Percentiles rank a stretch among this genome's conserved stretches.
Conservation (phyloP, 2,888 invertebrate genomes). For the Ophion slaviceki region DNA sequence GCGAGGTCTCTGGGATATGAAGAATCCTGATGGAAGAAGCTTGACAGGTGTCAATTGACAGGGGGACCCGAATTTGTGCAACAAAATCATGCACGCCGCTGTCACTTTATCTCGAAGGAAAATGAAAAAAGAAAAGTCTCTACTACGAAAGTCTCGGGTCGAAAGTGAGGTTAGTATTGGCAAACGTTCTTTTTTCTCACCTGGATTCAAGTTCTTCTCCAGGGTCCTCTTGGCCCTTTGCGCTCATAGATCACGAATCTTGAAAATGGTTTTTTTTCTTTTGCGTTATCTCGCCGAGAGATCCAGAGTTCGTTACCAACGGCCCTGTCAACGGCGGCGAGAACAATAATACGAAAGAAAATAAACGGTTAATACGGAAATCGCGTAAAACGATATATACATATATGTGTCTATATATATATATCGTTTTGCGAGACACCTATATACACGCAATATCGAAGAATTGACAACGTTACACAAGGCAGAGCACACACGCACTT, state of each 20-base stretch:
- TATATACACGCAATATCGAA: conserved; percentile 22
- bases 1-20: neutral
- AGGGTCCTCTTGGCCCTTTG: conserved; percentile 83
- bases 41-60: neutral
- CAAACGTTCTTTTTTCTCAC: conserved; percentile 67
- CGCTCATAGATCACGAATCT: conserved; percentile 82
- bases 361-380: conserved; percentile 19
- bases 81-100: neutral
- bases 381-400: conserved; percentile 6
- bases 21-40: neutral
- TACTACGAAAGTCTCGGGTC: neutral
- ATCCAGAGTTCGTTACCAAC: conserved; percentile 60
- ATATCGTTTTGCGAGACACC: neutral
- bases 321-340: conserved; percentile 2
- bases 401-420: neutral
- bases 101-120: neutral
- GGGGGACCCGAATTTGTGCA: neutral
- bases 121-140: neutral
- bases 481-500: conserved; percentile 23
- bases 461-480: conserved; percentile 44
- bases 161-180: conserved; percentile 10
- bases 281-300: conserved; percentile 55
- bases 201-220: conserved; percentile 83
- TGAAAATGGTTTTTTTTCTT: conserved; percentile 71
- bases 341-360: conserved; percentile 23